Evolutionary conservation across 2,113 vertebrate genomes (phyloP).

Genomic region (Oplegnathus fasciatus): DNA sequence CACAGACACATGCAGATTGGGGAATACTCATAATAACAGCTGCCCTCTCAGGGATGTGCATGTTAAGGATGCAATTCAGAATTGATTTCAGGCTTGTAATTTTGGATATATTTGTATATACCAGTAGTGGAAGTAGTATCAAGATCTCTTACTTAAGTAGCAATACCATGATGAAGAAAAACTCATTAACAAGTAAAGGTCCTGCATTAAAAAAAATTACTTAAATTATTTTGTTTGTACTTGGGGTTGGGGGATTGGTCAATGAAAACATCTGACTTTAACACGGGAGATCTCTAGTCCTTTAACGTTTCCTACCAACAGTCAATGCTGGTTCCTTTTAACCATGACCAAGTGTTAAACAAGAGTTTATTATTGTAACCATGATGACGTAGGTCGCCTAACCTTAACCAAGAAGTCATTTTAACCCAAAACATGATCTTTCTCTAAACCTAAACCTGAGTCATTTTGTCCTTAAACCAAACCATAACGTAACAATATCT

Average conservation of each 20-base stretch:
- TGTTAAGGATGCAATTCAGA: constrained; percentile 12
- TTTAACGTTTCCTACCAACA: no score
- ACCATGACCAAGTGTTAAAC: neutral
- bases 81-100: neutral
- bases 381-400: neutral
- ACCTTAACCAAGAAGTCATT: no score
- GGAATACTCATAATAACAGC: constrained; percentile 62
- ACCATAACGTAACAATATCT: neutral
- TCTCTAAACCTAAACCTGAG: neutral
- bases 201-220: neutral
- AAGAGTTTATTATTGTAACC: neutral
- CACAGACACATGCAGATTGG: constrained; percentile 63
- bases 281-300: no score
- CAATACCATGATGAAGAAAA: neutral
- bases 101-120: neutral
- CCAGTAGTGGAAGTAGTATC: neutral
- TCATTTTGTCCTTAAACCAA: neutral
- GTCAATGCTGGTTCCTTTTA: neutral
- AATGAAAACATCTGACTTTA: no score
- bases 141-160: neutral
- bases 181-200: neutral
- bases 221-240: neutral
- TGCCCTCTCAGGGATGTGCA: constrained; percentile 12
- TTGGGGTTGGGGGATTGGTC: no score
- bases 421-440: neutral